A percentile compares a stretch with the other conserved stretches of the same genome.
These are phyloP conservation scores for Lithophane semibrunnea DNA, from an alignment of 2,888 invertebrate genomes.

Conservation along the genomic window DNA sequence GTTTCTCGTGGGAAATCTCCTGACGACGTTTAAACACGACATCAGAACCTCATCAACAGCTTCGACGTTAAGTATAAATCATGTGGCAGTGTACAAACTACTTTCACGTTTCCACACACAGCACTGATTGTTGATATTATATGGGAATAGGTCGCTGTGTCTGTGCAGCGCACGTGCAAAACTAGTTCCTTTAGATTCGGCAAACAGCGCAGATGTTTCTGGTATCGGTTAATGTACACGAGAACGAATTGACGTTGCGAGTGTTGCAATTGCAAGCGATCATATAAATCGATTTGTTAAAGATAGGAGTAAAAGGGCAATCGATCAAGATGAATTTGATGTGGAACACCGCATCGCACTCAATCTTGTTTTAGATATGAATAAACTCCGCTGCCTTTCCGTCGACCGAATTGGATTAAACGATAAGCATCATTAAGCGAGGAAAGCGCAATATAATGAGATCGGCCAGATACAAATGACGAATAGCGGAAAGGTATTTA, in stretches of 20 bases:
- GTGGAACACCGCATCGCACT: conserved; percentile 72
- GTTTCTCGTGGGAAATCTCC: conserved; percentile 76
- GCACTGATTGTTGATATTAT: conserved; percentile 62
- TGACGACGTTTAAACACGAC: conserved; percentile 64
- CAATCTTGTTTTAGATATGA: conserved; percentile 76
- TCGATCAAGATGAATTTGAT: conserved; percentile 79
- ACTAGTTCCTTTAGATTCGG: conserved; percentile 69
- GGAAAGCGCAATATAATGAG: conserved; percentile 49
- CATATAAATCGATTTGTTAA: conserved; percentile 81
- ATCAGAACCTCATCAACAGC: conserved; percentile 77
- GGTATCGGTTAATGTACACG: conserved; percentile 73
- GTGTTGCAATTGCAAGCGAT: conserved; percentile 77
- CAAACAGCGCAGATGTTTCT: conserved; percentile 68
- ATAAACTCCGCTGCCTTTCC: conserved; percentile 66
- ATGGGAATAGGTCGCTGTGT: conserved; percentile 59
- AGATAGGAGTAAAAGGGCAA: conserved; percentile 78
- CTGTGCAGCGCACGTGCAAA: conserved; percentile 69
- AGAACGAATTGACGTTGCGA: conserved; percentile 71
- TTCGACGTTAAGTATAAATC: conserved; percentile 65
- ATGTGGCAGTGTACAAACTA: conserved; percentile 53
- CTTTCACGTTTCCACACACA: conserved; percentile 67
- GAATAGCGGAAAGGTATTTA: conserved; percentile 61
- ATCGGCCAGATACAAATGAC: conserved; percentile 41
- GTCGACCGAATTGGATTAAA: conserved; percentile 64
- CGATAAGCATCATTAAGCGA: conserved; percentile 63